Conservation (phyloP, 2,888 invertebrate genomes). For the Patella depressa region DNA sequence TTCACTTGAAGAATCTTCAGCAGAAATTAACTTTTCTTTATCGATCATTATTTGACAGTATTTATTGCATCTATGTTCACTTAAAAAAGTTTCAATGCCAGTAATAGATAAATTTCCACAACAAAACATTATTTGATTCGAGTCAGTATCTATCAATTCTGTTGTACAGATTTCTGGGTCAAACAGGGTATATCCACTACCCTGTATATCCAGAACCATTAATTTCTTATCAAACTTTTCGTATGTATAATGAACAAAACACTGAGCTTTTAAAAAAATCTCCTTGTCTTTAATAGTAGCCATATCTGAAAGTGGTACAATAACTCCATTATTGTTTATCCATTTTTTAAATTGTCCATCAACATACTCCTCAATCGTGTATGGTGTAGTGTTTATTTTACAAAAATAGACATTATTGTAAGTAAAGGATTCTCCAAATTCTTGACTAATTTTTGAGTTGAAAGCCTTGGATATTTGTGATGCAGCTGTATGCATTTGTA, state of each 20-base stretch:
- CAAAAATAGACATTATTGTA: background rate
- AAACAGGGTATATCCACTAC: background rate
- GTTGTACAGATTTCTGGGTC: background rate
- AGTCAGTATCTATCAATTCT: background rate
- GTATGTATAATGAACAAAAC: background rate
- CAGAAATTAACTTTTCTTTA: too few species aligned
- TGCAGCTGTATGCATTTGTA: too few species aligned
- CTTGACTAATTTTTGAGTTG: background rate
- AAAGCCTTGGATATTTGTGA: background rate
- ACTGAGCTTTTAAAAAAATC: background rate
- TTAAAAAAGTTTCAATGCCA: background rate
- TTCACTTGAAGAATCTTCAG: too few species aligned
- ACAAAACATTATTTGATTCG: background rate
- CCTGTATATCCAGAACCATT: background rate
- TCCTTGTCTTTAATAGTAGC: background rate
- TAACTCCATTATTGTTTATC: background rate
- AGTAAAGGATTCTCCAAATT: background rate
- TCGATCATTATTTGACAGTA: background rate
- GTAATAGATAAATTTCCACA: background rate
- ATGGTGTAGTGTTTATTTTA: background rate
- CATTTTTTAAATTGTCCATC: background rate
- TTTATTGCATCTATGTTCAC: background rate
- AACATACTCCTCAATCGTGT: background rate
- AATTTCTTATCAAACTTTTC: background rate
- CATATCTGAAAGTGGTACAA: background rate